Conservation (phyloP, 2,888 invertebrate species). For the Aproaerema taeniolella region DNA sequence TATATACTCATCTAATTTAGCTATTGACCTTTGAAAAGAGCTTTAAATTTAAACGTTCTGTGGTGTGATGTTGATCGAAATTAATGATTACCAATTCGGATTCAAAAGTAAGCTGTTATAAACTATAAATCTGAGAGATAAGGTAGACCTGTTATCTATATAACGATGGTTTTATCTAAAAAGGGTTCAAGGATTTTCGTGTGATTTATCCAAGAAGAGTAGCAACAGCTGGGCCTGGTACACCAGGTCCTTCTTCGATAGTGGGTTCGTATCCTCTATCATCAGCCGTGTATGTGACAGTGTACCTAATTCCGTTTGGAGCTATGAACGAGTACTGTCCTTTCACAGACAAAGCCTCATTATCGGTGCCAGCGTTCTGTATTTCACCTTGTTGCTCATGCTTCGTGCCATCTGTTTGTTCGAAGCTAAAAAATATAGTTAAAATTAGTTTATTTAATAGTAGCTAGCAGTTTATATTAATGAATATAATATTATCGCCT, state of each 20-base stretch:
- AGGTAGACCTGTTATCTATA: neutral
- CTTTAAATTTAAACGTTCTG: no score
- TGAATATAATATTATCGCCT: no score
- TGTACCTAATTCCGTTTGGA: conserved; percentile 62
- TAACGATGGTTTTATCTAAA: neutral
- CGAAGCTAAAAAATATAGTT: neutral
- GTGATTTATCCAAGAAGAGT: neutral
- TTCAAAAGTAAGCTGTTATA: no score
- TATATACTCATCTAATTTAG: no score
- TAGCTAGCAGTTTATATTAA: no score
- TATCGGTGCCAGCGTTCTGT: conserved; percentile 41
- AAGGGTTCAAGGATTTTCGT: no score
- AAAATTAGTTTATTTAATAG: neutral
- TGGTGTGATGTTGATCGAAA: no score
- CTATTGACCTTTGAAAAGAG: no score
- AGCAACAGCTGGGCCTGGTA: neutral
- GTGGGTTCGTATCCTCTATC: conserved; percentile 76
- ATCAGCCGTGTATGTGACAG: conserved; percentile 67
- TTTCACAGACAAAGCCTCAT: conserved; percentile 40
- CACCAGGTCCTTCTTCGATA: no score
- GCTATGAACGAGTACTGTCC: conserved; percentile 56
- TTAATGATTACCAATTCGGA: no score
- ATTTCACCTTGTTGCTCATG: conserved; percentile 31
- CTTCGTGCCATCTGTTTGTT: conserved; percentile 33
- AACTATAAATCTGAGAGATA: no score